Conservation (phyloP, 2,888 invertebrate genomes). For the Mechanitis mazaeus region DNA sequence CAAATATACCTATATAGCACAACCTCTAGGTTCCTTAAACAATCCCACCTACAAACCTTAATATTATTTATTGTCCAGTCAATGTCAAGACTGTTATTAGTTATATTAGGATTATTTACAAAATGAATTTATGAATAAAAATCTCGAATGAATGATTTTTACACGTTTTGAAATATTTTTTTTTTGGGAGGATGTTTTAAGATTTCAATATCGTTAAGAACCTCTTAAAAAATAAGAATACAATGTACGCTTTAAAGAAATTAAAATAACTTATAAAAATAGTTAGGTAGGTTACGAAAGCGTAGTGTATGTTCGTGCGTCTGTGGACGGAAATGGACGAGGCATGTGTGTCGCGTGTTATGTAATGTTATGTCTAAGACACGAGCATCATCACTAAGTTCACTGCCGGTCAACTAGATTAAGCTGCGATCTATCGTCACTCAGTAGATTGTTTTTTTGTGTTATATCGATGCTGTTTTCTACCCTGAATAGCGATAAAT, state of each 20-base stretch:
- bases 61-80: conserved; percentile 61
- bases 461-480: conserved; percentile 39
- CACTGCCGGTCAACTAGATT: conserved; percentile 59
- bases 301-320: conserved; percentile 62
- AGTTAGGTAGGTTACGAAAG: conserved; percentile 71
- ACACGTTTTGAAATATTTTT: conserved; percentile 23
- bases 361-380: conserved; percentile 30
- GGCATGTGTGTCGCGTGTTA: conserved; percentile 14
- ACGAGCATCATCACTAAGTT: conserved; percentile 50
- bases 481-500: conserved; percentile 27
- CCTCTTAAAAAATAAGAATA: conserved; percentile 70
- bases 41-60: conserved; percentile 59
- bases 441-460: conserved; percentile 27
- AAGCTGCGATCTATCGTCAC: conserved; percentile 43
- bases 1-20: conserved; percentile 16
- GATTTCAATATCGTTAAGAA: conserved; percentile 63
- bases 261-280: conserved; percentile 68
- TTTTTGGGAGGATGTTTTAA: conserved; percentile 39
- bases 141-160: conserved; percentile 54
- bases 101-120: conserved; percentile 64
- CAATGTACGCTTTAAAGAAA: conserved; percentile 77
- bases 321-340: conserved; percentile 22
- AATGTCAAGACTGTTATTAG: conserved; percentile 72
- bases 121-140: conserved; percentile 42
- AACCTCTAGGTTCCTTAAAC: conserved; percentile 52